Evolutionary conservation across 2,113 vertebrate species (phyloP).

Genomic region (Diadophis punctatus): DNA sequence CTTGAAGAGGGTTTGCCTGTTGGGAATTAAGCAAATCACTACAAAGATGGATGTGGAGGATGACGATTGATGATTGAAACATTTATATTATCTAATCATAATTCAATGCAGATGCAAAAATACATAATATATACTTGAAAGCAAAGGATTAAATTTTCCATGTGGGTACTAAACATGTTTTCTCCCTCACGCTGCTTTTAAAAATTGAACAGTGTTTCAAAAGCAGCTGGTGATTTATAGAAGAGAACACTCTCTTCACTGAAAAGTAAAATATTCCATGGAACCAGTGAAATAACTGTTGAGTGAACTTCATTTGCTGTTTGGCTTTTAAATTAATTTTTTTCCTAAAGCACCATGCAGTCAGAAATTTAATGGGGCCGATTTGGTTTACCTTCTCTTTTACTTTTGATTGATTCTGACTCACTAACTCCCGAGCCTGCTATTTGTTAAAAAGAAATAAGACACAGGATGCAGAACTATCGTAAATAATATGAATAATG

Average conservation of each 20-base stretch:
- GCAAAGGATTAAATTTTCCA: background rate
- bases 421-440: background rate
- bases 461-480: background rate
- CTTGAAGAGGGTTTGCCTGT: background rate
- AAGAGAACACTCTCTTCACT: background rate
- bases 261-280: background rate
- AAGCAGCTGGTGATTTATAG: background rate
- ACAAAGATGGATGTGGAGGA: background rate
- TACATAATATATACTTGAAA: background rate
- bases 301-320: background rate
- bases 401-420: background rate
- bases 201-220: background rate
- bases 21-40: background rate
- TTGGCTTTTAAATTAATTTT: background rate
- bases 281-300: background rate
- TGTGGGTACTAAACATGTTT: background rate
- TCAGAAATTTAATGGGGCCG: background rate
- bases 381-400: background rate
- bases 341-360: background rate
- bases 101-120: background rate
- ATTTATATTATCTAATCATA: background rate
- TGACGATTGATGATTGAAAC: background rate
- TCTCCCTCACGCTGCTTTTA: background rate
- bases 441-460: background rate
- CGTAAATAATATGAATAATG: background rate